Evolutionary conservation across 2,888 invertebrate species (phyloP).

Genomic region (Nasonia oneida): DNA sequence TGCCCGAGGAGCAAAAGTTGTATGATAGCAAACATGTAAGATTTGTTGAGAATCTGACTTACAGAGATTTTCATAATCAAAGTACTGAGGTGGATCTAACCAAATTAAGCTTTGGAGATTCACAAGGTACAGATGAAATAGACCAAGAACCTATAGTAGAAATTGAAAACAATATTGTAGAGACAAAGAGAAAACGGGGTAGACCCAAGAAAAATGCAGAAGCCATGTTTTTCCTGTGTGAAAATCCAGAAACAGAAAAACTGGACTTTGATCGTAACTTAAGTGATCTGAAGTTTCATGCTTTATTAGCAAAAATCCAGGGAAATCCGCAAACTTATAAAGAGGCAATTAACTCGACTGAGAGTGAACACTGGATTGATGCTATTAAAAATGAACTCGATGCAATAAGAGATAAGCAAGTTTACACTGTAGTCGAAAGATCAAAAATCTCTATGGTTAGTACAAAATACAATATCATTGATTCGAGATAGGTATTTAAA

Average conservation of each 20-base stretch:
- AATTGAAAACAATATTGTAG: background rate
- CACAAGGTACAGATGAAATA: too few species aligned
- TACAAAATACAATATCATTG: background rate
- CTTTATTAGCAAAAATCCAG: background rate
- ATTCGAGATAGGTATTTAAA: conserved; percentile 14
- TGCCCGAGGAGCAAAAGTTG: background rate
- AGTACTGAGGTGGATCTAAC: background rate
- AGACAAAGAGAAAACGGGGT: background rate
- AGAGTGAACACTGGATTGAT: background rate
- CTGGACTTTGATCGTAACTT: background rate
- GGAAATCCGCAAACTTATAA: background rate
- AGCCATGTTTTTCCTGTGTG: background rate
- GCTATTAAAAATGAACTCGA: background rate
- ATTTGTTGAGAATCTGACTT: background rate
- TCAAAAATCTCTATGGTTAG: background rate
- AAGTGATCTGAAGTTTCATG: background rate
- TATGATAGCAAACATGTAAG: background rate
- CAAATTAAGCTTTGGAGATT: background rate
- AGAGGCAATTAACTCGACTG: background rate
- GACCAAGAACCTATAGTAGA: background rate
- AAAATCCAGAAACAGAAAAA: background rate
- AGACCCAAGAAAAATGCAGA: background rate
- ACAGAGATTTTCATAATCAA: background rate
- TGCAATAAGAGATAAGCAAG: background rate
- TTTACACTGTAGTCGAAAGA: background rate